Base-by-base conservation (phyloP, 2,113 vertebrate species). In the Malurus cyaneus region DNA sequence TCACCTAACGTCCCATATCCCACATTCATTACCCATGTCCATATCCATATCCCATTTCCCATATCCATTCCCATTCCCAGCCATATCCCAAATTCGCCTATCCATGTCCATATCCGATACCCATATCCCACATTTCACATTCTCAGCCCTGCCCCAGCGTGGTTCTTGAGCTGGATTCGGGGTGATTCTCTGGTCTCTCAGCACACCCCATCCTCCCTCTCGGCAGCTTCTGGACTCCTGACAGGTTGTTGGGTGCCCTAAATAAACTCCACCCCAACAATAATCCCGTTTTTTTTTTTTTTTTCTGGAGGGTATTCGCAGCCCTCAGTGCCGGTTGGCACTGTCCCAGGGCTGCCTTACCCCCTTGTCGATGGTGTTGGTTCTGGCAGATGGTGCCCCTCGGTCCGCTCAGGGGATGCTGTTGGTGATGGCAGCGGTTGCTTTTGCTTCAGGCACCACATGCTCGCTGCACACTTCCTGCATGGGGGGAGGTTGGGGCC, bases 391-490 rank as follows among this genome's bases (percentile, higher is more conserved):
- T 98, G 96, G 99, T 99, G 93, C n/a, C 99, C 99, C 95, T 99
- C 99, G 5, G 99, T n/a, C 99, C 17, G 99, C 99, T n/a, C n/a
- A n/a, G 0, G 99, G 99, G 96, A 99, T 99, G 97, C 99, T 99
- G 98, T 99, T 99, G 97, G 99, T 99, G 95, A 99, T 99, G 96
- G n/a, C 99, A 99, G 87, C 99, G 99, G 93, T 99, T 99, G 97
- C 99, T 99, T 88, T 99, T 99, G 96, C 99, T n/a, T 99, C 97
- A 99, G 98, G 65, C 99, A 99, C 99, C 99, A 99, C 56, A 99
- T n/a, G 98, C 96, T 99, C 99, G 74, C 98, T 99, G 98, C 99
- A 99, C 77, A 99, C 99, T 94, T 99, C 99, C 99, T 99, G 97
- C 44, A 95, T 61, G 82, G 54, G 80, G 72, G 60, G 74, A 66